Base-by-base conservation (phyloP, 2,888 invertebrate species). In the Uropetala carovei region DNA sequence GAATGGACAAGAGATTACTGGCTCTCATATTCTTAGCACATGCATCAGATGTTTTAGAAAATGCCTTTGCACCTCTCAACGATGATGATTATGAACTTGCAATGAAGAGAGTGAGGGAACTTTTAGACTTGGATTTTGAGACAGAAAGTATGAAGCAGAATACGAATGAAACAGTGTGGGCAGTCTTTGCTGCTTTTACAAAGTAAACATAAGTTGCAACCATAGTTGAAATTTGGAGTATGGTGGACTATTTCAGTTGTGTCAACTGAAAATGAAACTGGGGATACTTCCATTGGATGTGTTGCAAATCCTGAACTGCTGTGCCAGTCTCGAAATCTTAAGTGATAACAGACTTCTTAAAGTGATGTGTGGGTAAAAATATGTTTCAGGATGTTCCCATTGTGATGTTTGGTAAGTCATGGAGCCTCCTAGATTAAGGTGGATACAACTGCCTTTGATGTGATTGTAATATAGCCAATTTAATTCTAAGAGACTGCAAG, bases 11-110 rank as follows among this genome's bases (percentile, higher is more conserved):
- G 95, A 97, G 99, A 92, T 97, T 98, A 95, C 95, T 99, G 94
- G 98, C 99, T 85, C 96, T 99, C 93, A 97, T 99, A 94, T 98
- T 99, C 95, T 96, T 99, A 94, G 99, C 99, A 57, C 99, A 99
- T 95, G 99, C 99, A 13, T 99, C 99, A 92, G 99, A 99, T 95
- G 99, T 99, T 56, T 96, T 99, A 92, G 99, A 99, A 96, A 99
- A 99, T 95, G 99, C 99, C 92, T 99, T 99, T 95, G 99, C 99
- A 43, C 99, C 99, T 4, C 96, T 99, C 16, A 98, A 98, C 92
- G 99, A 99, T 94, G 99, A 99, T 94, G 99, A 99, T 95, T 99
- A 99, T 95, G 99, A 99, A 95, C 96, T 99, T 94, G 99, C 99
- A 93, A 99, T 99, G 97, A 98, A 99, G 94, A 97, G 99, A 94